These are phyloP conservation scores for Ara ararauna DNA, from an alignment of 2,797 vertebrate genomes.

Conservation along the genomic window DNA sequence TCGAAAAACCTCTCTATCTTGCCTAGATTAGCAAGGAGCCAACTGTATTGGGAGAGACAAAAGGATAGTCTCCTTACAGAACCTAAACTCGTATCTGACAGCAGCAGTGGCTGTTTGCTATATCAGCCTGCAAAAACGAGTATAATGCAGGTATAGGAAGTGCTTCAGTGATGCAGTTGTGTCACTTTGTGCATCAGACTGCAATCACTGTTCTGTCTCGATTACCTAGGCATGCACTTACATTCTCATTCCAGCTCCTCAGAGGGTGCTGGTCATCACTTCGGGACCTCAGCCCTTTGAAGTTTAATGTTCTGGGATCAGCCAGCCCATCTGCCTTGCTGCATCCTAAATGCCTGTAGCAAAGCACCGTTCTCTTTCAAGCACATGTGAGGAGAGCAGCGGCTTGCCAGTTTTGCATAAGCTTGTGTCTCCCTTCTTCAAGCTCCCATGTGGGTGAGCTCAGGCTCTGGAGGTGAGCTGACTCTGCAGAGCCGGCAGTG, in stretches of 20 bases:
- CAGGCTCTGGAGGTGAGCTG: background rate
- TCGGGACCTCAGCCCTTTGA: background rate
- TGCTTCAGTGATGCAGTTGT: background rate
- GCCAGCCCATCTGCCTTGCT: background rate
- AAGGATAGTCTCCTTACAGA: background rate
- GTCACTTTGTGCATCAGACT: background rate
- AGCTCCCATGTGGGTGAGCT: background rate
- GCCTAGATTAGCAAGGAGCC: background rate
- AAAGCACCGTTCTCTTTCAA: background rate
- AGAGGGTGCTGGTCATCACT: background rate
- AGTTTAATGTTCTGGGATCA: background rate
- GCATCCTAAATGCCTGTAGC: background rate
- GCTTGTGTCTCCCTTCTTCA: background rate
- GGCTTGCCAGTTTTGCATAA: background rate
- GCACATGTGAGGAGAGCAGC: rapidly evolving
- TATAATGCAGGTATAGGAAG: background rate
- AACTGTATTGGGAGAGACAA: rapidly evolving
- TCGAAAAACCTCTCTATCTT: background rate
- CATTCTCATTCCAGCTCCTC: background rate
- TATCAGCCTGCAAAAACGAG: background rate
- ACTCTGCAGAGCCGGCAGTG: background rate
- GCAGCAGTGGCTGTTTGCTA: background rate
- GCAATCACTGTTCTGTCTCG: background rate
- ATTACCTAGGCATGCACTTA: background rate
- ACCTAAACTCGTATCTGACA: background rate